Base-by-base conservation (phyloP, 2,888 invertebrate species). In the Athalia circularis region DNA sequence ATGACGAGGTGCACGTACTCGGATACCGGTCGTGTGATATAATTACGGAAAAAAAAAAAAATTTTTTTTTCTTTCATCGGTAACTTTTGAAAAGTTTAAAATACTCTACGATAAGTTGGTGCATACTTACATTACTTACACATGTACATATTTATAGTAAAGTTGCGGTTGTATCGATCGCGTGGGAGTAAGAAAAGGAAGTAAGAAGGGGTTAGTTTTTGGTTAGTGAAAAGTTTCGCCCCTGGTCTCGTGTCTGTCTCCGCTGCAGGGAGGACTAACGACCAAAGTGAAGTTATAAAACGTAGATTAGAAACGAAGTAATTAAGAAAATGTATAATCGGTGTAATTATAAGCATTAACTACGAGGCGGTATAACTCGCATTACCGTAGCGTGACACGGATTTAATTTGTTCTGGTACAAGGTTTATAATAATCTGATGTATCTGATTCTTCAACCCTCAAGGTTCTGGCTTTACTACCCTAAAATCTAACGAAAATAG, bases 231-330 rank as follows among this genome's bases (percentile, higher is more conserved):
- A 72, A 59, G 57, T 72, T 72, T 15, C 5, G 9, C 54, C 54
- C 54, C 11, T 54, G 54, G 9, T 47, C 57, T 45, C 59, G 43
- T 54, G 68, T 72, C 59, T 57, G 47, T 57, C 47, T 45, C 72
- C 43, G 57, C 45, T 54, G 54, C 54, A 5, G 54, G 54, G 11
- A 54, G 4, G 59, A 47, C 59, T 72, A 72, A 72, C 72, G 72
- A 72, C 47, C 59, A 59, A 59, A 72, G 72, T 72, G 52, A 59
- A 72, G 72, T 72, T 72, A 72, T 72, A 59, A 72, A 72, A 72
- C 59, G 72, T 72, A 72, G 59, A 72, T 72, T 72, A 72, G 59
- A 59, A 72, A 13, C 45, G 29, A 45, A 47, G 72, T 59, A 72
- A 72, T 72, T 72, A 72, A 52, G 70, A 72, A 72, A 72, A 50